Evolutionary conservation across 2,797 vertebrate genomes (phyloP).

Genomic region (Spinibarbus caldwelli): DNA sequence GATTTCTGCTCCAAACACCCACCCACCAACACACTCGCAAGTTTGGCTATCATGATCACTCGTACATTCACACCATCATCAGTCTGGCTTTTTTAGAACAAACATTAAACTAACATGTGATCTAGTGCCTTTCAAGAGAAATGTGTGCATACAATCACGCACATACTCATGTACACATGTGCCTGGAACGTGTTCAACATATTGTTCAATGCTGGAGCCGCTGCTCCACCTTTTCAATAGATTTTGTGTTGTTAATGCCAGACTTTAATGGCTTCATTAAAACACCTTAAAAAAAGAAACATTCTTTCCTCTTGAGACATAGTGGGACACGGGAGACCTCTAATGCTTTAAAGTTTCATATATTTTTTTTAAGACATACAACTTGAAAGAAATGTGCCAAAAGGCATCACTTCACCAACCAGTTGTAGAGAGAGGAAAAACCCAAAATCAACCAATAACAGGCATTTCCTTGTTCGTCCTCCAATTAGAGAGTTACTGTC

Average conservation of each 20-base stretch:
- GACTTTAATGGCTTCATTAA: slow-evolving; percentile 65
- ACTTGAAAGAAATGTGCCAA: slow-evolving; percentile 30
- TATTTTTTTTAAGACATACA: not conserved
- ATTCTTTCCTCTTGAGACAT: slow-evolving; percentile 59
- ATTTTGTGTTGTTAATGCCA: slow-evolving; percentile 59
- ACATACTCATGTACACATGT: slow-evolving; percentile 29
- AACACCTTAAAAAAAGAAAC: slow-evolving; percentile 42
- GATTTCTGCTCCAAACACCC: slow-evolving; percentile 35
- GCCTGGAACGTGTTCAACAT: slow-evolving; percentile 58
- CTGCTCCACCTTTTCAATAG: slow-evolving; percentile 53
- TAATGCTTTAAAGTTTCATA: slow-evolving; percentile 36
- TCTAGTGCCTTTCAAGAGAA: slow-evolving; percentile 54
- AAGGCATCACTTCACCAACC: slow-evolving; percentile 15
- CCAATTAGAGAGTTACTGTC: slow-evolving; percentile 17
- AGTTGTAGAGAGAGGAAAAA: not conserved
- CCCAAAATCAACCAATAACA: not conserved
- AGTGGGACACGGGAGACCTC: not conserved
- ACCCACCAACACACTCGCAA: slow-evolving; percentile 18
- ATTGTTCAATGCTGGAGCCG: slow-evolving; percentile 47
- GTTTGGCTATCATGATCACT: slow-evolving; percentile 27
- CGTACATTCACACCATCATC: slow-evolving; percentile 16
- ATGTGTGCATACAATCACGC: slow-evolving; percentile 18
- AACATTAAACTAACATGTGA: slow-evolving; percentile 47
- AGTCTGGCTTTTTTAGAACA: slow-evolving; percentile 35
- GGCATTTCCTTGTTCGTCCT: not conserved